phyloP scores from a whole-genome alignment of 2,797 vertebrate genomes.

The Rhodeus uyekii region DNA sequence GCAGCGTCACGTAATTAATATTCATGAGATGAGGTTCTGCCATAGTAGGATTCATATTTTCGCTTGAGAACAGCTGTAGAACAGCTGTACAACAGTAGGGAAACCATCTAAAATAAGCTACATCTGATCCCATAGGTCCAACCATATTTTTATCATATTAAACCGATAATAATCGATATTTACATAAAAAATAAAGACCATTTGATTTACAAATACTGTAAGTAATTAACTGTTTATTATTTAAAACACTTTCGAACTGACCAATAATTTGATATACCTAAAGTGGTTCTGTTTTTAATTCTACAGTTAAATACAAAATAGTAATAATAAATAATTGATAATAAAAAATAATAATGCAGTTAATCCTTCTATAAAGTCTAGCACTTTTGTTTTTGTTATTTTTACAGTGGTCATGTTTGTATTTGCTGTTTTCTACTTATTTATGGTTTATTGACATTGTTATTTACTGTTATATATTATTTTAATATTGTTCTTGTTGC shows the following conservation, averaged over 20 bases:
- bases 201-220: not conserved
- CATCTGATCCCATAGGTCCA: not conserved
- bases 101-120: not conserved
- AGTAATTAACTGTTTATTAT: not conserved
- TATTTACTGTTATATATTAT: no score
- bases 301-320: not conserved
- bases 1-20: not conserved
- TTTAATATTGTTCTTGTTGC: no score
- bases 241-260: not conserved
- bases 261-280: not conserved
- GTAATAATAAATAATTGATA: not conserved
- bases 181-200: not conserved
- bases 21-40: not conserved
- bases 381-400: no score
- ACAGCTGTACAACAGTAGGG: no score
- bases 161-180: not conserved
- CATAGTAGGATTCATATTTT: not conserved
- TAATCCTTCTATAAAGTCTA: no score
- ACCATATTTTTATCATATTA: not conserved
- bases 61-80: not conserved
- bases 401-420: no score
- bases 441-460: no score
- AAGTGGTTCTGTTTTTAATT: no score
- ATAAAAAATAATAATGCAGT: not conserved
- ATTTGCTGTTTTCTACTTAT: no score